Conservation (phyloP, 2,888 invertebrate genomes). For the Cetonia aurata region DNA sequence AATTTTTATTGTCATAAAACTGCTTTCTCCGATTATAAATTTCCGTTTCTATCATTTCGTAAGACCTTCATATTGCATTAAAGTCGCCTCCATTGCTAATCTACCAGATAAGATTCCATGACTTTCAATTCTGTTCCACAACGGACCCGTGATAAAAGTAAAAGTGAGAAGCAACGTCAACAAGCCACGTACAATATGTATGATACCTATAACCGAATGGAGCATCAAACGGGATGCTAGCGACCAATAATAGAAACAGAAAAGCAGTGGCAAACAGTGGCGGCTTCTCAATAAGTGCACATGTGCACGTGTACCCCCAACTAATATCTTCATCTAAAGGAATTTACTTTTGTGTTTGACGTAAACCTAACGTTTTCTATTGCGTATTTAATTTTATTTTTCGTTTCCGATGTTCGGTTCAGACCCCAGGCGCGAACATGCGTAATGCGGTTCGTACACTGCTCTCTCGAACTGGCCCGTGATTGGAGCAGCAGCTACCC, state of each 20-base stretch:
- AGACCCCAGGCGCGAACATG: too few species aligned
- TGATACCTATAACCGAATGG: constrained; percentile 64
- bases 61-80: constrained; percentile 50
- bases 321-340: too few species aligned
- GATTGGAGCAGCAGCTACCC: too few species aligned
- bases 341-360: too few species aligned
- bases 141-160: constrained; percentile 80
- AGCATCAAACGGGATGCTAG: constrained; percentile 68
- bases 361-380: too few species aligned
- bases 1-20: constrained; percentile 18
- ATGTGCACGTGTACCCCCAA: too few species aligned
- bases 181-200: constrained; percentile 73
- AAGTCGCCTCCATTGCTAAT: constrained; percentile 75
- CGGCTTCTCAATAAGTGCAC: too few species aligned
- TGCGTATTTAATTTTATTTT: too few species aligned
- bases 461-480: too few species aligned
- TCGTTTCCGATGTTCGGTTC: too few species aligned
- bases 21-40: not conserved
- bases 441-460: too few species aligned
- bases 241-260: constrained; percentile 69
- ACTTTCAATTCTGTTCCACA: constrained; percentile 86
- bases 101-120: constrained; percentile 84
- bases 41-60: not conserved
- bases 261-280: constrained; percentile 69
- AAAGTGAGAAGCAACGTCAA: constrained; percentile 77